Percentiles rank a stretch among this genome's conserved stretches.
Conservation (phyloP, 2,113 vertebrate genomes). For the Romanogobio albipinnatus region DNA sequence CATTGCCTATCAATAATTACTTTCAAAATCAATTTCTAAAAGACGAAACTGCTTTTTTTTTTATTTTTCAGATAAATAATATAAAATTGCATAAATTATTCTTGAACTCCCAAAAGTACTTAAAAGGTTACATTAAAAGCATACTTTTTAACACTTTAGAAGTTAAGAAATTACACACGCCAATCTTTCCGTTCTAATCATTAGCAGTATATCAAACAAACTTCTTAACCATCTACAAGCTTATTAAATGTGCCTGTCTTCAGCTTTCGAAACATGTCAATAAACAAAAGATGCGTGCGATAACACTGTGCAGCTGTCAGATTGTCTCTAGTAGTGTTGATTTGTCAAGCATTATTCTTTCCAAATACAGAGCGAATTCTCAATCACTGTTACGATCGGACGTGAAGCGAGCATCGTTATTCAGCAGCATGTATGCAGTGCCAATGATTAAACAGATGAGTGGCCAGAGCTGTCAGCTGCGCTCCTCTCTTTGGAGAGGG, state of each 20-base stretch:
- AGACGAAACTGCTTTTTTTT: too few species aligned
- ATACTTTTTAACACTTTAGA: too few species aligned
- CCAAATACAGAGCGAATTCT: slow-evolving; percentile 18
- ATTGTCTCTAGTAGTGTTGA: neutral
- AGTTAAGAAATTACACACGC: neutral
- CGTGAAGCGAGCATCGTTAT: slow-evolving; percentile 2
- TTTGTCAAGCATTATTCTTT: slow-evolving; percentile 2
- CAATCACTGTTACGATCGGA: slow-evolving; percentile 48
- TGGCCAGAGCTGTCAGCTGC: slow-evolving; percentile 40
- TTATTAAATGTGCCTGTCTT: neutral
- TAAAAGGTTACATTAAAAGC: too few species aligned
- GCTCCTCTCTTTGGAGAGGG: slow-evolving; percentile 33
- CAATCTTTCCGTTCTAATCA: neutral
- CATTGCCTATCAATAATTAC: too few species aligned
- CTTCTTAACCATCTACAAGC: neutral
- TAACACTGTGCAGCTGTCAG: slow-evolving; percentile 1
- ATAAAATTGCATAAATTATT: too few species aligned
- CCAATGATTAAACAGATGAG: slow-evolving; percentile 50
- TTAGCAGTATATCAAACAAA: neutral
- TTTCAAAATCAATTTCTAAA: too few species aligned
- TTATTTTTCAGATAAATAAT: too few species aligned
- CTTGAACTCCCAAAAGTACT: too few species aligned
- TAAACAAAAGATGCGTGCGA: neutral
- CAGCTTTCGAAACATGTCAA: neutral
- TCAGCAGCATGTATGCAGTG: neutral